phyloP scores from a whole-genome alignment of 2,888 invertebrate genomes.

The Bellardia pandia region DNA sequence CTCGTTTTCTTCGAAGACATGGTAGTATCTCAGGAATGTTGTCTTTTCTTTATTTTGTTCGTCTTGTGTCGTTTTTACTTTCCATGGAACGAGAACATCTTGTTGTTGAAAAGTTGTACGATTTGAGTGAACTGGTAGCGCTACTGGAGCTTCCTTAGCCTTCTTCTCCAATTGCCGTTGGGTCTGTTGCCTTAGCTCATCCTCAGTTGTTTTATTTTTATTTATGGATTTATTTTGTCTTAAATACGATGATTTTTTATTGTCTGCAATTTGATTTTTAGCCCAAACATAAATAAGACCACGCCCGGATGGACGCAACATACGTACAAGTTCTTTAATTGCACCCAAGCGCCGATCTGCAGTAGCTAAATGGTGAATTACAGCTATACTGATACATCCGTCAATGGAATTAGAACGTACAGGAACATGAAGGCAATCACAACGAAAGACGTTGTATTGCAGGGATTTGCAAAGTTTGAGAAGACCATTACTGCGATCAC shows the following conservation, averaged over 20 bases:
- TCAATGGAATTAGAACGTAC: constrained; percentile 89
- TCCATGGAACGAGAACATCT: constrained; percentile 98
- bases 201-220: constrained; percentile 83
- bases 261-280: constrained; percentile 89
- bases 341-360: constrained; percentile 90
- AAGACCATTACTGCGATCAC: constrained; percentile 91
- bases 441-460: constrained; percentile 88
- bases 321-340: constrained; percentile 89
- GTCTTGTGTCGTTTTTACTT: constrained; percentile 83
- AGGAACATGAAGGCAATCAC: constrained; percentile 91
- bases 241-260: constrained; percentile 88
- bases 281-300: constrained; percentile 98
- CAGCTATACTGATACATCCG: constrained; percentile 96
- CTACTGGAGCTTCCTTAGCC: constrained; percentile 72
- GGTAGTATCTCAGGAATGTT: constrained; percentile 93
- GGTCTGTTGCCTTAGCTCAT: constrained; percentile 79
- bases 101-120: constrained; percentile 94
- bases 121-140: constrained; percentile 92
- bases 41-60: constrained; percentile 80
- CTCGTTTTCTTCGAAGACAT: constrained; percentile 95
- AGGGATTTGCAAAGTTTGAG: constrained; percentile 86
- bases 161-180: constrained; percentile 74
- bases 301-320: constrained; percentile 89
- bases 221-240: constrained; percentile 86
- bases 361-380: constrained; percentile 97